Evolutionary conservation across 2,888 invertebrate genomes (phyloP).

Genomic region (Octonoba sinensis): DNA sequence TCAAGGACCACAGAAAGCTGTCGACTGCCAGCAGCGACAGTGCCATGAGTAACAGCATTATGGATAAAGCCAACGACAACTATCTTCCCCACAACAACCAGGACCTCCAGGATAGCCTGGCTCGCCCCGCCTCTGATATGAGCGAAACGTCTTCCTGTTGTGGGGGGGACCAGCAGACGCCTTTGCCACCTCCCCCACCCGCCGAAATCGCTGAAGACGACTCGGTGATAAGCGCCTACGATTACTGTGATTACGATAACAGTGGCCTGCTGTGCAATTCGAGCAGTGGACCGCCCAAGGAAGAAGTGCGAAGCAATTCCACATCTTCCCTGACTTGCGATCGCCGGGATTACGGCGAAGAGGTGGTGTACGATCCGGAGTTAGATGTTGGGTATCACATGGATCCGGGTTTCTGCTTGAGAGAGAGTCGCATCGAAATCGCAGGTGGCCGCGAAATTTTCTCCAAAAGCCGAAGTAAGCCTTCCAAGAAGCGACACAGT

Average conservation of each 20-base stretch:
- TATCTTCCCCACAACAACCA: constrained; percentile 47
- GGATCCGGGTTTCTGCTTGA: constrained; percentile 51
- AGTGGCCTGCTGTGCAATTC: constrained; percentile 24
- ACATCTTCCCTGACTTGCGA: constrained; percentile 51
- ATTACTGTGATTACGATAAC: constrained; percentile 63
- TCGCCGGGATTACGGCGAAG: constrained; percentile 46
- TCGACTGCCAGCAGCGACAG: constrained; percentile 55
- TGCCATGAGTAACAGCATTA: constrained; percentile 46
- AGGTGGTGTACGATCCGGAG: constrained; percentile 49
- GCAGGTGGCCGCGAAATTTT: constrained; percentile 88
- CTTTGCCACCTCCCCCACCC: constrained; percentile 31
- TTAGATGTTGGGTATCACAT: constrained; percentile 59
- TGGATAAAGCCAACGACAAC: constrained; percentile 61
- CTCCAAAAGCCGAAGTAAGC: constrained; percentile 85
- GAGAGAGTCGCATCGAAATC: constrained; percentile 67
- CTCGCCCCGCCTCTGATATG: constrained; percentile 48
- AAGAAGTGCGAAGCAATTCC: constrained; percentile 43
- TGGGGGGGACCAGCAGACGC: constrained; percentile 31
- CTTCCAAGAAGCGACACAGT: constrained; percentile 78
- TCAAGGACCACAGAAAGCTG: constrained; percentile 55
- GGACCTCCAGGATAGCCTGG: constrained; percentile 18
- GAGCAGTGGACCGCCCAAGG: constrained; percentile 29
- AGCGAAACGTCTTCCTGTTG: constrained; percentile 60
- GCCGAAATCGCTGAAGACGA: constrained; percentile 47
- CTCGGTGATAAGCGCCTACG: constrained; percentile 62